Evolutionary conservation across 2,888 invertebrate genomes (phyloP), one percentile per base, ranked within the genome.

Genomic region (Drosophila borealis): DNA sequence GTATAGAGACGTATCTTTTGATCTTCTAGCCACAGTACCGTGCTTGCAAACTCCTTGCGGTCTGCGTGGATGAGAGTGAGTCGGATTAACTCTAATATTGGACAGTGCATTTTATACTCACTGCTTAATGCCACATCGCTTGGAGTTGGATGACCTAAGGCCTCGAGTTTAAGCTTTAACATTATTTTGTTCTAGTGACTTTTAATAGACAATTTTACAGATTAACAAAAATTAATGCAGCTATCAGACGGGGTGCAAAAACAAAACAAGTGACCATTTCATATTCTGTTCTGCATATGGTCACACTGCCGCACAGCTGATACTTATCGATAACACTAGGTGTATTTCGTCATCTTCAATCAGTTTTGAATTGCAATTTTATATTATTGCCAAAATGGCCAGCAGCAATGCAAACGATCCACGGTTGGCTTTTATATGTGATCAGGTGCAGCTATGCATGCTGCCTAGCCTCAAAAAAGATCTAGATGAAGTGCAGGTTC

Each of bases 1-100:
- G 95, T 95, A 81, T 97, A 97, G 78, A 96, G 95, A 11, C 98
- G 95, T 77, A 99, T 97, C 93, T 97, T 97, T 91, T 98, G 97
- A 90, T 98, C 97, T 92, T 99, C 99, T 59, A 99, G 91, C 99
- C 98, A 99, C 1, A 96, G 92, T 21, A 98, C 94, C 25, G 97
- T 93, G 88, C 95, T 96, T 53, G 96, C 95, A 90, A 97, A 96
- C 86, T 96, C 95, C 71, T 94, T 94, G 78, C 95, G 94, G 93
- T 98, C 98, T 98, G 91, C 3, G 9, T n/a, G 17, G 5, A 1
- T 3, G 13, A 2, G 2, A 0, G 17, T 8, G 17, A 44, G 11
- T 49, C 14, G 34, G 13, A 14, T 53, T 9, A 8, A 33, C 6
- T 10, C 1, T 2, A 3, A 9, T 41, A 19, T 49, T 0, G 4